phyloP scores from a whole-genome alignment of 2,797 vertebrate species.

The Sebastiscus albofasciatus region DNA sequence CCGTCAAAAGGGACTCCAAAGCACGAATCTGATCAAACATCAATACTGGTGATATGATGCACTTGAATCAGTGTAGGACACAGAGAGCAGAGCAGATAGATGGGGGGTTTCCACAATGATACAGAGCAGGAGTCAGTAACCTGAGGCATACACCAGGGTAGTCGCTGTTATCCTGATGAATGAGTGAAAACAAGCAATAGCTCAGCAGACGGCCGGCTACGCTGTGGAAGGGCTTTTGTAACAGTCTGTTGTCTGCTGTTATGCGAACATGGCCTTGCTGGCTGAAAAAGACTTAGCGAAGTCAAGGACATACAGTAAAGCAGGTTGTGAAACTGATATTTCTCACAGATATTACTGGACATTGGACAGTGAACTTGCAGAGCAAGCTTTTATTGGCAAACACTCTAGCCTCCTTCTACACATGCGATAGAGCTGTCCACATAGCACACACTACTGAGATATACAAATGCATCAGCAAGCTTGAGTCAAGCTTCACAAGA shows the following conservation, averaged over 20 bases:
- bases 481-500: not conserved
- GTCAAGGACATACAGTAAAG: not conserved
- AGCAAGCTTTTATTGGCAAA: not conserved
- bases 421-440: not conserved
- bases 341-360: not conserved
- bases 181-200: not conserved
- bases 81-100: not conserved
- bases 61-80: not conserved
- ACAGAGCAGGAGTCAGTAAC: not conserved
- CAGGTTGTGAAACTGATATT: not conserved
- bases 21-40: constrained; percentile 9
- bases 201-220: not conserved
- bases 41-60: constrained; percentile 2
- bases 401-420: not conserved
- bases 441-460: not conserved
- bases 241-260: not conserved
- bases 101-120: constrained; percentile 11
- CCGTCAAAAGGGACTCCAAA: constrained; percentile 3
- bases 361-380: not conserved
- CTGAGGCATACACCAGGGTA: not conserved
- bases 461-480: not conserved
- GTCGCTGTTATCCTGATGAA: not conserved
- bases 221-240: not conserved
- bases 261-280: not conserved
- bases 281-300: not conserved